Percentiles rank a stretch among this genome's conserved stretches.
Conservation (phyloP, 2,888 invertebrate genomes). For the Agonopterix arenella region DNA sequence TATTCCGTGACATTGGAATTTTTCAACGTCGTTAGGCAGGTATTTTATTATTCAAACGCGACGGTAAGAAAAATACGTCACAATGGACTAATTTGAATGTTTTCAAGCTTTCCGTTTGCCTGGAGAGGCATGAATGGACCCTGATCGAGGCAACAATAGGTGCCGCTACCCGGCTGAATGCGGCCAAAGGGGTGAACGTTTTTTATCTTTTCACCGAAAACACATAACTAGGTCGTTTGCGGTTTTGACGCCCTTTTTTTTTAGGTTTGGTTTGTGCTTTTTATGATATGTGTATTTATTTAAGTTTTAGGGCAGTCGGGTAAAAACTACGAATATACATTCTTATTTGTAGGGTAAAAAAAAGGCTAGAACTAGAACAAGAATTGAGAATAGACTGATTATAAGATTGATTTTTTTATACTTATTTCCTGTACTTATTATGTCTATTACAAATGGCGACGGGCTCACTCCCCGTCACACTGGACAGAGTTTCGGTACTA, state of each 20-base stretch:
- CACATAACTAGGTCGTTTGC: slow-evolving; percentile 54
- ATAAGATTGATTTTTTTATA: too few relatives aligned
- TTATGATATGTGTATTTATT: too few relatives aligned
- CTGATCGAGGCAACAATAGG: slow-evolving; percentile 55
- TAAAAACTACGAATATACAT: too few relatives aligned
- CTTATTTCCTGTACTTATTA: too few relatives aligned
- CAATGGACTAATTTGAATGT: slow-evolving; percentile 68
- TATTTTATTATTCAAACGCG: slow-evolving; percentile 36
- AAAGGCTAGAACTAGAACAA: too few relatives aligned
- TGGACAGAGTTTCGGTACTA: too few relatives aligned
- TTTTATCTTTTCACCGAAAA: slow-evolving; percentile 50
- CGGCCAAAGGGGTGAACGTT: slow-evolving; percentile 38
- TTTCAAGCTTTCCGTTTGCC: slow-evolving; percentile 51
- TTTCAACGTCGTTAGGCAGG: slow-evolving; percentile 24
- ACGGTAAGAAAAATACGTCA: slow-evolving; percentile 54
- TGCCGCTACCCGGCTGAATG: slow-evolving; percentile 39
- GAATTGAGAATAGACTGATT: too few relatives aligned
- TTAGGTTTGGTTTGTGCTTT: too few relatives aligned
- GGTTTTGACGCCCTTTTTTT: slow-evolving; percentile 44
- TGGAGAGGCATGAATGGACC: slow-evolving; percentile 51
- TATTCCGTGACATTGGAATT: slow-evolving; percentile 38
- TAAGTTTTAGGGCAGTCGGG: too few relatives aligned
- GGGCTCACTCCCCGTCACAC: too few relatives aligned
- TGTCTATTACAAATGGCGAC: too few relatives aligned
- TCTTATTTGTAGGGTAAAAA: too few relatives aligned